Conservation (phyloP, 2,113 vertebrate genomes). For the Murina feae region DNA sequence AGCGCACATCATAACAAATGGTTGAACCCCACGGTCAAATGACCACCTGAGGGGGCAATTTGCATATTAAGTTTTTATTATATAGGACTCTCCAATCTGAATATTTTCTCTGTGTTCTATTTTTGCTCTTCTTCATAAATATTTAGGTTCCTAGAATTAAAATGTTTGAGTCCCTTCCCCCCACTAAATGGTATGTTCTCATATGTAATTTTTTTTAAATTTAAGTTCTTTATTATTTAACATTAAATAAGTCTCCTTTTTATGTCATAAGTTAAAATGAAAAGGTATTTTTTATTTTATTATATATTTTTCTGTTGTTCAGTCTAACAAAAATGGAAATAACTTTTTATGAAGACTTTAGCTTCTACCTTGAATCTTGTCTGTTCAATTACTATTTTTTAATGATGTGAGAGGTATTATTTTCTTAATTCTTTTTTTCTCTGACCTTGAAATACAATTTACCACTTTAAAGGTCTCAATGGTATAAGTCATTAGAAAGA, state of each 20-base stretch:
- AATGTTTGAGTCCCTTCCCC: too few relatives aligned
- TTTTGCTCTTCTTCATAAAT: not conserved
- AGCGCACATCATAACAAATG: too few relatives aligned
- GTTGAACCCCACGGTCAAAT: too few relatives aligned
- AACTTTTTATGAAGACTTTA: not conserved
- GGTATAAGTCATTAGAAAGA: constrained; percentile 80
- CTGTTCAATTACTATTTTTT: constrained; percentile 45
- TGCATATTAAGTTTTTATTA: too few relatives aligned
- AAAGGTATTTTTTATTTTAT: not conserved
- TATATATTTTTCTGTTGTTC: not conserved
- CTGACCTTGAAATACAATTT: constrained; percentile 81
- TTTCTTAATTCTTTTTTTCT: constrained; percentile 60
- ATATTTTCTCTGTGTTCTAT: not conserved
- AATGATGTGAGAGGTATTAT: constrained; percentile 55
- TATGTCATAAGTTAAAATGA: not conserved
- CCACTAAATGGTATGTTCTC: too few relatives aligned
- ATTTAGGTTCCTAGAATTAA: not conserved
- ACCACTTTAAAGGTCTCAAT: constrained; percentile 74
- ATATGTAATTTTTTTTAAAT: too few relatives aligned
- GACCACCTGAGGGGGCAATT: too few relatives aligned
- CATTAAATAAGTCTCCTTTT: too few relatives aligned
- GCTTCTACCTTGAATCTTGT: constrained; percentile 34
- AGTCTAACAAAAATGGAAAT: constrained; percentile 18
- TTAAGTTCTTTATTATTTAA: too few relatives aligned
- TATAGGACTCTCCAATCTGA: not conserved